Evolutionary conservation across 23 tunicate genomes (phyloP), one percentile per base, ranked within the genome.

Genomic region (Phallusia fumigata): DNA sequence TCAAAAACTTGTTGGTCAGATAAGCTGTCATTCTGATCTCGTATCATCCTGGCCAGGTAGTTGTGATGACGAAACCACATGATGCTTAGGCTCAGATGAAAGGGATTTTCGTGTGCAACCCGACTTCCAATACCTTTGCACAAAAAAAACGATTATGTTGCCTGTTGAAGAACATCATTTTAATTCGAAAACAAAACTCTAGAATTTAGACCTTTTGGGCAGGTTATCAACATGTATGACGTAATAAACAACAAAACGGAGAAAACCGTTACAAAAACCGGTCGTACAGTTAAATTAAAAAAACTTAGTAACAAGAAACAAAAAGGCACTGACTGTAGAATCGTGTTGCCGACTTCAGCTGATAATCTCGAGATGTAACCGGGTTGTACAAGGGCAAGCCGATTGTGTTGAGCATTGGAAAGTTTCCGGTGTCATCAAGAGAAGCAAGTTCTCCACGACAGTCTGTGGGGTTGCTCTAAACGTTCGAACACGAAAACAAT

Each of bases 51-150:
- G 22, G 98, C 98, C 22, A 85, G 77, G 79, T 82, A 93, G 79
- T 93, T 93, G 76, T 93, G 98, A 65, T 93, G 90, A 0, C 98
- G 89, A 44, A 93, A 93, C 98, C 98, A 93, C 81, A 84, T 84
- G 13, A 88, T 85, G 15, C 80, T 84, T 18, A 93, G 24, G n/a
- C 81, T 88, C 12, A 88, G 76, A n/a, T 88, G 85, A 84, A 88
- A 88, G 16, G 98, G 98, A 65, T 88, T 93, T 77, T 93, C 98
- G 78, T 86, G 79, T 0, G 79, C 90, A 33, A 58, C 22, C 6
- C 84, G 86, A 53, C 83, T 75, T 0, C 96, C 96, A 30, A 90
- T 36, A 11, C 82, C 95, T 89, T 40, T n/a, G n/a, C 47, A 40
- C 5, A 40, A 40, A 5, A 40, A 40, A 40, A 40, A 40, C 10